These are phyloP conservation scores for Pelodiscus sinensis DNA, from an alignment of 2,113 vertebrate species.

Conservation along the genomic window DNA sequence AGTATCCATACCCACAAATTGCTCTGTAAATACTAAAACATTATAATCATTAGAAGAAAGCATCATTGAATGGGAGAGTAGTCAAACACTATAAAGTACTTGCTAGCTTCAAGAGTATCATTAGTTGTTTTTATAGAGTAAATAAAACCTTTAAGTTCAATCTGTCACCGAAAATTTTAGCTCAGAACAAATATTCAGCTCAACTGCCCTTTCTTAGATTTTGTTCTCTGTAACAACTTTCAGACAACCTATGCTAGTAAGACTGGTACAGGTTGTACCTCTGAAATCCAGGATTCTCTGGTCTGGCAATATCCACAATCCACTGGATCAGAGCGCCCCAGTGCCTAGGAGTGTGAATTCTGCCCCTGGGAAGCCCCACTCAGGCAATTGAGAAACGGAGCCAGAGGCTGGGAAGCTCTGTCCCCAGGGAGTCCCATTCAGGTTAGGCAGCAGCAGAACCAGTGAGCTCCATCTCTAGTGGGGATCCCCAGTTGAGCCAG, in stretches of 20 bases:
- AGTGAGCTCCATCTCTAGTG: too few species aligned
- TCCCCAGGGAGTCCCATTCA: too few species aligned
- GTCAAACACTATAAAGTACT: slow-evolving; percentile 11
- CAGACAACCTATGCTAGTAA: not conserved
- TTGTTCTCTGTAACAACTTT: slow-evolving; percentile 42
- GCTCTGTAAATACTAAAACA: not conserved
- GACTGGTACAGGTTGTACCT: not conserved
- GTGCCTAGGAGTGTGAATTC: too few species aligned
- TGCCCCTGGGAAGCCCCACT: too few species aligned
- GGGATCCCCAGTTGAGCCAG: too few species aligned
- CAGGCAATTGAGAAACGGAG: too few species aligned
- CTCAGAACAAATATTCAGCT: slow-evolving; percentile 51
- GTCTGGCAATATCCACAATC: too few species aligned
- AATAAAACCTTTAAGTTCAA: slow-evolving; percentile 55
- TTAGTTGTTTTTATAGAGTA: slow-evolving; percentile 26
- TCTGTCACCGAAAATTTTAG: slow-evolving; percentile 49
- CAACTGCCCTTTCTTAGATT: slow-evolving; percentile 37
- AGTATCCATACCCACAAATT: not conserved
- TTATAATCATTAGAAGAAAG: slow-evolving; percentile 18
- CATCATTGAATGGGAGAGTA: slow-evolving; percentile 29
- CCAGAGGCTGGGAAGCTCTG: too few species aligned
- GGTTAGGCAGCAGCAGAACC: too few species aligned
- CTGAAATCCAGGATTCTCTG: too few species aligned
- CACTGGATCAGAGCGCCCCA: too few species aligned
- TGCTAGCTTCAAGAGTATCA: slow-evolving; percentile 42